Percentiles rank a stretch among this genome's conserved stretches.
phyloP scores from a whole-genome alignment of 2,113 vertebrate genomes.

The Globicephala melas region DNA sequence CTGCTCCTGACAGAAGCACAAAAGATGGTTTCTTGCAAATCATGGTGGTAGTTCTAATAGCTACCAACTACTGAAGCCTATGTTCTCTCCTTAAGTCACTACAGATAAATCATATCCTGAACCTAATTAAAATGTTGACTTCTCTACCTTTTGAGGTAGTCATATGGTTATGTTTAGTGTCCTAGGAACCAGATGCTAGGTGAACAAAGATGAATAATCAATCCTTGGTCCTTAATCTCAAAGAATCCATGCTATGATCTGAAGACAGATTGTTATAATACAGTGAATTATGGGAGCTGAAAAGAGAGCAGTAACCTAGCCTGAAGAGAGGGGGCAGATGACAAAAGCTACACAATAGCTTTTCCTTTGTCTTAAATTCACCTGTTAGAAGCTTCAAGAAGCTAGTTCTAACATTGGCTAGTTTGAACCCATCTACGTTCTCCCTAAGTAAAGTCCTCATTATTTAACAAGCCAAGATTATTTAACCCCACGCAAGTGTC shows the following conservation, averaged over 20 bases:
- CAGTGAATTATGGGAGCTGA: background rate
- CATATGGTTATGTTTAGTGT: background rate
- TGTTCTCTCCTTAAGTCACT: background rate
- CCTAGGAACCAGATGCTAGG: background rate
- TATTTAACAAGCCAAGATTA: background rate
- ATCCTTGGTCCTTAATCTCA: background rate
- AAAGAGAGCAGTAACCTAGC: background rate
- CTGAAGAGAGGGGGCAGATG: background rate
- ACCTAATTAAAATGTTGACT: background rate
- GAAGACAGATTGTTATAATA: background rate
- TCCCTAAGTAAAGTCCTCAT: background rate
- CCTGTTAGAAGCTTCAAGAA: background rate
- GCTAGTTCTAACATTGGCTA: background rate
- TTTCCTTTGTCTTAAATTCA: background rate
- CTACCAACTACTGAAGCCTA: background rate
- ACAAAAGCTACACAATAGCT: background rate
- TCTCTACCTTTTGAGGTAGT: background rate
- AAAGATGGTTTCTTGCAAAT: background rate
- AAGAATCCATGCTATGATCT: background rate
- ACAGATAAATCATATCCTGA: background rate
- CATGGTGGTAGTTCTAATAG: background rate
- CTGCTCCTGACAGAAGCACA: background rate
- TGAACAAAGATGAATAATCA: background rate
- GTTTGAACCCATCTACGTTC: background rate
- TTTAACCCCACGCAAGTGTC: background rate